These are phyloP conservation scores for Myrmecophaga tridactyla DNA, from an alignment of 2,113 vertebrate species.

Conservation along the genomic window DNA sequence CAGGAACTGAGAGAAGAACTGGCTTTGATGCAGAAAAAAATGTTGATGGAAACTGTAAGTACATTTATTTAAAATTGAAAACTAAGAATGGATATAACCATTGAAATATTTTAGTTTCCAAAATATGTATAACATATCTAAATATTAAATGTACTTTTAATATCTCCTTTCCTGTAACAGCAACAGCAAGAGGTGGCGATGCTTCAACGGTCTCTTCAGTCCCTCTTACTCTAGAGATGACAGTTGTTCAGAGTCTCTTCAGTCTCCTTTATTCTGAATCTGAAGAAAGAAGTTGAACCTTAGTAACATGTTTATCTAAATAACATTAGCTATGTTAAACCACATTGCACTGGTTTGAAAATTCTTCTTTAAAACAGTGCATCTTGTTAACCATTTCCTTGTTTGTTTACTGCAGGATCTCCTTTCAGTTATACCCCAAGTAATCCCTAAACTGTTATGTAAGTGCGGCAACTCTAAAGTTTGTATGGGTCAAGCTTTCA, in stretches of 20 bases:
- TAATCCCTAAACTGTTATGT: neutral
- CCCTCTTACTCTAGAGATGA: slow-evolving; percentile 83
- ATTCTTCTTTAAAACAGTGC: neutral
- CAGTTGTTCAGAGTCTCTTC: slow-evolving; percentile 82
- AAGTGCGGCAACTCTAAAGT: neutral
- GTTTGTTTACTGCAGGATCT: neutral
- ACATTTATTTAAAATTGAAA: neutral
- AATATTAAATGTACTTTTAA: slow-evolving; percentile 62
- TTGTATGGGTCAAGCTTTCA: neutral
- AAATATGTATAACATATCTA: neutral
- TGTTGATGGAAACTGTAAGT: slow-evolving; percentile 90
- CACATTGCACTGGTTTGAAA: slow-evolving; percentile 1
- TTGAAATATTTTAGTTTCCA: neutral
- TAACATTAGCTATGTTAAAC: slow-evolving; percentile 67
- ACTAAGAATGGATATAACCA: neutral
- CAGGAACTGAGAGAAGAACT: slow-evolving; percentile 91
- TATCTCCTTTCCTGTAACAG: slow-evolving; percentile 80
- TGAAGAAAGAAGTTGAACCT: slow-evolving; percentile 80
- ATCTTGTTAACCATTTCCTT: neutral
- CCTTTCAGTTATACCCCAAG: neutral
- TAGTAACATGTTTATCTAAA: slow-evolving; percentile 77
- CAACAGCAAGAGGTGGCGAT: slow-evolving; percentile 84
- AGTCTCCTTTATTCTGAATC: slow-evolving; percentile 82
- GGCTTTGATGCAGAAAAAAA: slow-evolving; percentile 90
- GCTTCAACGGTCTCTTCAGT: slow-evolving; percentile 84